These are phyloP conservation scores for Dynastes tityus DNA, from an alignment of 2,888 invertebrate genomes.

Conservation along the genomic window DNA sequence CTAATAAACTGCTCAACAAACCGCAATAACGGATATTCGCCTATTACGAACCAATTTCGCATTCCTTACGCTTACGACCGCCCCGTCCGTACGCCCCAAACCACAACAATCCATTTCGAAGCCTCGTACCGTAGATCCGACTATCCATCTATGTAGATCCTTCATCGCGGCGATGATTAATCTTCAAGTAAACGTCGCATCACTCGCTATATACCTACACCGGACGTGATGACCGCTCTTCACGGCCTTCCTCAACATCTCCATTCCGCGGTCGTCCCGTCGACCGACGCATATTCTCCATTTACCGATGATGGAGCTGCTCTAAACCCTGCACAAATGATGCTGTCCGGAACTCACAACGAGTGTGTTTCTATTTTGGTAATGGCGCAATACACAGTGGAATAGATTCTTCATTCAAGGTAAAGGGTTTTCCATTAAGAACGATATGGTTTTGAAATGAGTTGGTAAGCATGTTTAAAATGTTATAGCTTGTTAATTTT, in stretches of 20 bases:
- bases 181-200: neutral
- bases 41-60: slow-evolving; percentile 4
- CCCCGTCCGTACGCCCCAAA: neutral
- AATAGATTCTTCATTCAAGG: too few species aligned
- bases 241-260: neutral
- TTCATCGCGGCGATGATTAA: slow-evolving; percentile 7
- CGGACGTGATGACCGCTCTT: neutral
- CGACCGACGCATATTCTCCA: neutral
- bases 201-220: neutral
- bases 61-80: neutral
- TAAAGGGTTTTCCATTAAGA: too few species aligned
- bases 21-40: neutral
- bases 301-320: neutral
- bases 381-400: too few species aligned
- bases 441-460: too few species aligned
- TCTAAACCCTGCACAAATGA: too few species aligned
- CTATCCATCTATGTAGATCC: slow-evolving; percentile 1
- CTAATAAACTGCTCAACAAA: neutral
- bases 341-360: too few species aligned
- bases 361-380: too few species aligned
- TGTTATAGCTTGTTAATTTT: too few species aligned
- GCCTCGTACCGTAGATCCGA: neutral
- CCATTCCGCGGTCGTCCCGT: neutral
- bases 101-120: neutral
- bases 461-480: too few species aligned